Percentiles rank a stretch among this genome's conserved stretches.
These are phyloP conservation scores for Halcyon senegalensis DNA, from an alignment of 2,113 vertebrate species.

Conservation along the genomic window DNA sequence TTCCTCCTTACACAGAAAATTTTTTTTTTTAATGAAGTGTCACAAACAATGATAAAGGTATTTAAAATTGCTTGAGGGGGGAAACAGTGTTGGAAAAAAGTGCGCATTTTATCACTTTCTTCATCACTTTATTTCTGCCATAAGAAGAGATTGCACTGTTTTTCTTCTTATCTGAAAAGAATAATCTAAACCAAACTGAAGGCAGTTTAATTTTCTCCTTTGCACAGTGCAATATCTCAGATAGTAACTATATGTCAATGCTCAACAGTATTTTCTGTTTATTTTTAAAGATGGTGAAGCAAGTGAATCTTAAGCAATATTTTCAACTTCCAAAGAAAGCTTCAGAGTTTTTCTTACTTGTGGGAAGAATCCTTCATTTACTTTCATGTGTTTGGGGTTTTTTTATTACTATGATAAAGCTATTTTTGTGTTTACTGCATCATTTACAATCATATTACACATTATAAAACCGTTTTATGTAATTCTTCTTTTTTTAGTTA, in stretches of 20 bases:
- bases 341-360: not conserved
- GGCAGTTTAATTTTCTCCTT: slow-evolving; percentile 58
- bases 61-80: slow-evolving; percentile 5
- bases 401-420: not conserved
- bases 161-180: slow-evolving; percentile 37
- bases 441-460: not conserved
- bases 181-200: slow-evolving; percentile 49
- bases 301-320: not conserved
- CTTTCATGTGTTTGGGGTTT: not conserved
- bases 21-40: slow-evolving; percentile 1
- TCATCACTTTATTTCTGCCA: slow-evolving; percentile 39
- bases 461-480: not conserved
- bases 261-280: slow-evolving; percentile 17
- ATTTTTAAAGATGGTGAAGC: not conserved
- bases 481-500: not conserved
- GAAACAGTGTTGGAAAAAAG: not conserved
- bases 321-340: not conserved
- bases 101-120: not conserved
- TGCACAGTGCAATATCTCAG: slow-evolving; percentile 9
- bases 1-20: not conserved
- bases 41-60: slow-evolving; percentile 20
- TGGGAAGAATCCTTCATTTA: not conserved
- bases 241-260: not conserved
- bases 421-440: not conserved
- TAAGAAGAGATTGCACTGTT: slow-evolving; percentile 12